Percentiles rank a stretch among this genome's conserved stretches.
phyloP scores from a whole-genome alignment of 1,140 invertebrate species.

The Drepana arcuata region DNA sequence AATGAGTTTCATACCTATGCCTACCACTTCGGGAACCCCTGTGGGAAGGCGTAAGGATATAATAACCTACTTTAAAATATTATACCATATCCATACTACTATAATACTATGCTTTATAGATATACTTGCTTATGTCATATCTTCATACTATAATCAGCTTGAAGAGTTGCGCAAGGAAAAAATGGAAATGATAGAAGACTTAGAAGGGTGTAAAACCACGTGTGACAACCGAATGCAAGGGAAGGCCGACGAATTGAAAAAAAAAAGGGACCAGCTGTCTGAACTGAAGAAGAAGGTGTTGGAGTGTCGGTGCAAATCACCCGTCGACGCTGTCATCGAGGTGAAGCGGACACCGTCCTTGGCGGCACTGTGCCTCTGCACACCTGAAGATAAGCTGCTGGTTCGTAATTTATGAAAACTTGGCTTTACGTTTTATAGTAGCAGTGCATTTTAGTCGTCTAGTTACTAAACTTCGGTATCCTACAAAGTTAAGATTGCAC shows the following conservation, averaged over 20 bases:
- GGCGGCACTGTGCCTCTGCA: constrained; percentile 42
- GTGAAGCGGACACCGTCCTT: constrained; percentile 51
- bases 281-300: constrained; percentile 33
- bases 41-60: too few species aligned
- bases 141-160: constrained; percentile 20
- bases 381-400: constrained; percentile 35
- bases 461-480: too few species aligned
- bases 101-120: background rate
- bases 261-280: constrained; percentile 28
- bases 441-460: too few species aligned
- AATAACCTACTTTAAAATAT: too few species aligned
- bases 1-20: too few species aligned
- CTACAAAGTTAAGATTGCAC: too few species aligned
- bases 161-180: constrained; percentile 31
- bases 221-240: constrained; percentile 38
- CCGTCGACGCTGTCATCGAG: constrained; percentile 32
- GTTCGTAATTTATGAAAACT: too few species aligned
- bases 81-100: too few species aligned
- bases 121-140: background rate
- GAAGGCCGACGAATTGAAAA: constrained; percentile 29
- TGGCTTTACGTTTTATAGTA: too few species aligned
- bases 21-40: too few species aligned
- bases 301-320: constrained; percentile 49
- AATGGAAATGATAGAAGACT: constrained; percentile 30
- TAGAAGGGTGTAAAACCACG: constrained; percentile 38